Conservation (phyloP, 2,797 vertebrate species). For the Lithobates sylvaticus region DNA sequence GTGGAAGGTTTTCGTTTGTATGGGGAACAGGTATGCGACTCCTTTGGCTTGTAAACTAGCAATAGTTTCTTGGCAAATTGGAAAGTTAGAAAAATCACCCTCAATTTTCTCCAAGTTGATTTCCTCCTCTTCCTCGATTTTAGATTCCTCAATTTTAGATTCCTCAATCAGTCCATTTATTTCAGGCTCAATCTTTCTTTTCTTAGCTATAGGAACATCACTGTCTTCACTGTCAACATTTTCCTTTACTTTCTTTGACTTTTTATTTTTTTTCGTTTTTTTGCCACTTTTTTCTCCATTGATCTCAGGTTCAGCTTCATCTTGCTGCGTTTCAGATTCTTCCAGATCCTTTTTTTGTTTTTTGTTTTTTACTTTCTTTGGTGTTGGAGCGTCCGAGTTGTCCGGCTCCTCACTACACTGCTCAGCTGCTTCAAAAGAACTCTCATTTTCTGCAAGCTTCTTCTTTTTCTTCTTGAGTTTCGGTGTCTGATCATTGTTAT, state of each 20-base stretch:
- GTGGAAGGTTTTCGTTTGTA: conserved; percentile 92
- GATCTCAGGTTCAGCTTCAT: conserved; percentile 3
- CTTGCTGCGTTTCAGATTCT: conserved; percentile 7
- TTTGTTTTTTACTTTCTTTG: conserved; percentile 55
- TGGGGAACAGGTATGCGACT: conserved; percentile 91
- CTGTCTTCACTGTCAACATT: not conserved
- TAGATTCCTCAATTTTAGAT: conserved; percentile 20
- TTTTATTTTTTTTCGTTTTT: conserved; percentile 34
- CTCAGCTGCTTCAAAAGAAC: conserved; percentile 53
- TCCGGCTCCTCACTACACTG: conserved; percentile 23
- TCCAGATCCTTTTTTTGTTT: conserved; percentile 26
- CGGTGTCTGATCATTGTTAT: conserved; percentile 48
- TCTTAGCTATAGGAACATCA: conserved; percentile 29
- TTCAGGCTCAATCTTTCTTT: conserved; percentile 16
- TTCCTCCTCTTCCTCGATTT: conserved; percentile 66
- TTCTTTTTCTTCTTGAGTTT: conserved; percentile 58
- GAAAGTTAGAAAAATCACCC: conserved; percentile 93
- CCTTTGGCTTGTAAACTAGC: conserved; percentile 91
- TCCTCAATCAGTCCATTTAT: not conserved
- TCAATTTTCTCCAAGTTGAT: conserved; percentile 85
- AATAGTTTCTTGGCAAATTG: conserved; percentile 86
- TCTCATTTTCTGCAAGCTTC: conserved; percentile 24
- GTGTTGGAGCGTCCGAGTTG: conserved; percentile 18
- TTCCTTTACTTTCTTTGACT: not conserved
- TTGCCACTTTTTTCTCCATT: conserved; percentile 41